A percentile compares a stretch with the other conserved stretches of the same genome.
phyloP scores from a whole-genome alignment of 2,888 invertebrate species.

The Prostheceraeus crozeri region DNA sequence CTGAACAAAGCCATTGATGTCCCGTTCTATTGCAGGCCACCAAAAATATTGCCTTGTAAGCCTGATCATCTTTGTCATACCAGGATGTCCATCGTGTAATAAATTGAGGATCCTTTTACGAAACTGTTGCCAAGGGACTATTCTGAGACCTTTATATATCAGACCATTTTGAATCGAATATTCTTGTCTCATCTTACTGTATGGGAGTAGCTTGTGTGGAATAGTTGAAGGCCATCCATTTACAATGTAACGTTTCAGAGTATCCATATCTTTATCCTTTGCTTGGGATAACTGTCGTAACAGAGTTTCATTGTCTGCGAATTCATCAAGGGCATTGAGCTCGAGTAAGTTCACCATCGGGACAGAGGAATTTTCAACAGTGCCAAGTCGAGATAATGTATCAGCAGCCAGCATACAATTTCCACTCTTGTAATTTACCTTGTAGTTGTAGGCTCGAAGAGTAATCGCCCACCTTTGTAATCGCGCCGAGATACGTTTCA shows the following conservation, averaged over 20 bases:
- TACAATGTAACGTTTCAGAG: conserved; percentile 12
- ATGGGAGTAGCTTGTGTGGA: conserved; percentile 10
- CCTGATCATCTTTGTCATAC: too few species aligned
- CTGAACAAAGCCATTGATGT: too few species aligned
- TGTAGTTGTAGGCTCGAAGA: conserved; percentile 48
- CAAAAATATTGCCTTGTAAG: too few species aligned
- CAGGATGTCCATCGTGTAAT: too few species aligned
- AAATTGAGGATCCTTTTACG: too few species aligned
- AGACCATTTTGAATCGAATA: conserved; percentile 23
- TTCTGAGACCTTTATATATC: not conserved
- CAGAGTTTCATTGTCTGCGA: conserved; percentile 21
- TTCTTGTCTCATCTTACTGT: conserved; percentile 16
- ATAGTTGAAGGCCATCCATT: conserved; percentile 24
- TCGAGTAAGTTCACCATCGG: conserved; percentile 1
- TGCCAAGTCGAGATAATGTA: conserved; percentile 44
- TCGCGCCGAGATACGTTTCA: conserved; percentile 41
- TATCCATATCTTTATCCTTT: not conserved
- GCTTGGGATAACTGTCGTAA: not conserved
- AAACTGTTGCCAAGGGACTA: too few species aligned
- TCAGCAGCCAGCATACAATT: conserved; percentile 45
- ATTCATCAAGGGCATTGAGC: conserved; percentile 11
- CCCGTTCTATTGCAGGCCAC: too few species aligned
- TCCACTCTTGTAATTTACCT: conserved; percentile 44
- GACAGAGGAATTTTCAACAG: not conserved
- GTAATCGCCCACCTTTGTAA: conserved; percentile 43